Percentiles rank a stretch among this genome's conserved stretches.
phyloP scores from a whole-genome alignment of 2,113 vertebrate genomes.

The Bos taurus region ARS-UCD2.0 NC_037332.1:45475501-45476000 shows the following conservation, averaged over 20 bases:
- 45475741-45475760: not conserved
- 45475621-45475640: not conserved
- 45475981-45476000: not conserved
- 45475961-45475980: not conserved
- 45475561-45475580: conserved; percentile 29
- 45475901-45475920: not conserved
- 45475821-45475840: not conserved
- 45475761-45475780: not conserved
- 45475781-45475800: not conserved
- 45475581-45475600: conserved; percentile 25
- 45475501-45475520: conserved; percentile 31
- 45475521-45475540: not conserved
- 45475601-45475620: not conserved
- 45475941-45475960: not conserved
- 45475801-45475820: not conserved
- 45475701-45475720: not conserved
- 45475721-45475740: not conserved
- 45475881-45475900: not conserved
- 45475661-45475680: not conserved
- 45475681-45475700: not conserved
- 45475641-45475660: not conserved
- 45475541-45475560: conserved; percentile 57
- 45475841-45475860: not conserved
- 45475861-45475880: not conserved
- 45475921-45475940: not conserved